Evolutionary conservation across 1,140 invertebrate species (phyloP).

Genomic region (Penaeus chinensis): DNA sequence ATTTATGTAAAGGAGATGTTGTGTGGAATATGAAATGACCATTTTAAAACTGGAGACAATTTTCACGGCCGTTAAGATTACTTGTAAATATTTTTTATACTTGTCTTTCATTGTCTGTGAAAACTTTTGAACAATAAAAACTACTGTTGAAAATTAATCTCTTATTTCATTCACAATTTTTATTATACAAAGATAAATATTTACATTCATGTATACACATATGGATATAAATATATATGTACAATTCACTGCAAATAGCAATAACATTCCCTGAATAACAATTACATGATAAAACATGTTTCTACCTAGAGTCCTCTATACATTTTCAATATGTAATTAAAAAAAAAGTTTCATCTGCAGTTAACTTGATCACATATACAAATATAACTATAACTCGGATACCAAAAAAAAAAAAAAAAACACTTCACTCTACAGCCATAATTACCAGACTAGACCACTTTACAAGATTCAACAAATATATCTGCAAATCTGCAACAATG

Average conservation of each 20-base stretch:
- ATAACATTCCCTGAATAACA: no score
- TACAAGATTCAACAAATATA: no score
- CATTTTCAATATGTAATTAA: no score
- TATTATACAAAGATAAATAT: slow-evolving; percentile 14
- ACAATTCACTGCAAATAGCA: neutral
- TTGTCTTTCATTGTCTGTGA: slow-evolving; percentile 61
- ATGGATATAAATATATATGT: neutral
- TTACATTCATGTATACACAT: slow-evolving; percentile 6
- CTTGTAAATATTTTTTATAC: slow-evolving; percentile 61
- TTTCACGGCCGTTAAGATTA: slow-evolving; percentile 32
- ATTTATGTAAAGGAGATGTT: slow-evolving; percentile 9
- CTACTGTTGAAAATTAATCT: slow-evolving; percentile 42
- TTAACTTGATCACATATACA: no score
- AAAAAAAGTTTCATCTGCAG: no score
- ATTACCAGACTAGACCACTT: no score
- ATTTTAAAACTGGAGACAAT: slow-evolving; percentile 53
- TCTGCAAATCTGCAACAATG: no score
- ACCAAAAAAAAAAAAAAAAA: no score
- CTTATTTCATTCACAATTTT: slow-evolving; percentile 3
- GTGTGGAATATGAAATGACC: slow-evolving; percentile 35
- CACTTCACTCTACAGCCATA: no score
- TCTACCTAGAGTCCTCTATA: no score
- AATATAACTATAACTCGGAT: no score
- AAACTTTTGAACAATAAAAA: slow-evolving; percentile 54
- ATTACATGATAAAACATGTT: no score